Base-by-base conservation (phyloP, 2,797 vertebrate genomes). In the Gastrophryne carolinensis region DNA sequence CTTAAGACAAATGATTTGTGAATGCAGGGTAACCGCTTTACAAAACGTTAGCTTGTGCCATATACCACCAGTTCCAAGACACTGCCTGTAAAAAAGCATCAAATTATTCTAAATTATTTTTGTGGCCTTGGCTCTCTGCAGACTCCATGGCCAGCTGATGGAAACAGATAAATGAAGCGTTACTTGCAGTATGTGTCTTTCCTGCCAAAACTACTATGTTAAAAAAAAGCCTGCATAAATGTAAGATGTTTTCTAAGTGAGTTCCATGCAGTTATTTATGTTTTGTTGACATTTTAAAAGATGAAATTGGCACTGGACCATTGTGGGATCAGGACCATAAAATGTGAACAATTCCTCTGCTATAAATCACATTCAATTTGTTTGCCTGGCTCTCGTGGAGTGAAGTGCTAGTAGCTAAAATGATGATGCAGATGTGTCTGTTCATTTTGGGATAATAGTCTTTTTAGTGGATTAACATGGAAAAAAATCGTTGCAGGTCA, bases 131-230 rank as follows among this genome's bases (percentile, higher is more conserved):
- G 65, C 49, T 56, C 12, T 13, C 32, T 54, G 65, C 53, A 29
- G 67, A 39, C 19, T 30, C 67, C 52, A 57, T 37, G 58, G 50
- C 32, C 9, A 35, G 65, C 49, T 70, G 67, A 70, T 58, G 67
- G 67, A 60, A 71, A 71, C 54, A 71, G 68, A 71, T 71, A 60
- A 71, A 71, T 71, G 56, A 71, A 49, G 68, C 54, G 56, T 60
- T 71, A 60, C 68, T 71, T 61, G 54, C 54, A 26, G 49, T 60
- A 60, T 50, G 56, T 49, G 39, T 71, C 68, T 60, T 71, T 71
- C 54, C 68, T 71, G 68, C 68, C 68, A 71, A 71, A 71, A 71
- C 54, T 49, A 71, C 68, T 71, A 71, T 71, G 68, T 71, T 34
- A 60, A 71, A 71, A 70, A 71, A 71, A 60, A 60, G 68, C 68